A percentile compares a stretch with the other conserved stretches of the same genome.
phyloP scores from a whole-genome alignment of 2,797 vertebrate genomes.

The Threskiornis aethiopicus region DNA sequence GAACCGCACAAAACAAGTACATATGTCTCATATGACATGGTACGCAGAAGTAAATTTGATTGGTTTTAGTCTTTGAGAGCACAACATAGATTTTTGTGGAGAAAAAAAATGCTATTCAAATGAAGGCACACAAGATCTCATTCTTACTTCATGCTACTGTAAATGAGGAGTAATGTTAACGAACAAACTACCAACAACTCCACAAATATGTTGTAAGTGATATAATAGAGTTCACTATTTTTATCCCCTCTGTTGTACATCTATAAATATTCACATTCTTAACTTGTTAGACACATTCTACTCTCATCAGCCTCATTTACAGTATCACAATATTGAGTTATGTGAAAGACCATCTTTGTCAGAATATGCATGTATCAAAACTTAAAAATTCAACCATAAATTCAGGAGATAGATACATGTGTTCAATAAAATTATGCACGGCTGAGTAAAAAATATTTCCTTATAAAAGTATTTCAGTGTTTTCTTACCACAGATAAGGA shows the following conservation, averaged over 20 bases:
- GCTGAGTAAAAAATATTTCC: not conserved
- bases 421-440: not conserved
- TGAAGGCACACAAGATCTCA: not conserved
- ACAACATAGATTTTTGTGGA: not conserved
- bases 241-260: not conserved
- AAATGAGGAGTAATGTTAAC: not conserved
- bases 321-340: not conserved
- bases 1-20: not conserved
- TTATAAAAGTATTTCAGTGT: not conserved
- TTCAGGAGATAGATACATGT: not conserved
- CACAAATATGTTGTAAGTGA: not conserved
- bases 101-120: not conserved
- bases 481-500: not conserved
- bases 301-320: not conserved
- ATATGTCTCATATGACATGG: not conserved
- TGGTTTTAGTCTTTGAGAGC: not conserved
- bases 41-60: not conserved
- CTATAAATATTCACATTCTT: not conserved
- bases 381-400: not conserved
- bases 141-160: not conserved
- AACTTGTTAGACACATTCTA: not conserved
- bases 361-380: not conserved
- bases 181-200: not conserved
- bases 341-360: not conserved
- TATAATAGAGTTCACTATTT: not conserved